phyloP scores from a whole-genome alignment of 2,888 invertebrate genomes.

The Scrobipalpa atriplicella region DNA sequence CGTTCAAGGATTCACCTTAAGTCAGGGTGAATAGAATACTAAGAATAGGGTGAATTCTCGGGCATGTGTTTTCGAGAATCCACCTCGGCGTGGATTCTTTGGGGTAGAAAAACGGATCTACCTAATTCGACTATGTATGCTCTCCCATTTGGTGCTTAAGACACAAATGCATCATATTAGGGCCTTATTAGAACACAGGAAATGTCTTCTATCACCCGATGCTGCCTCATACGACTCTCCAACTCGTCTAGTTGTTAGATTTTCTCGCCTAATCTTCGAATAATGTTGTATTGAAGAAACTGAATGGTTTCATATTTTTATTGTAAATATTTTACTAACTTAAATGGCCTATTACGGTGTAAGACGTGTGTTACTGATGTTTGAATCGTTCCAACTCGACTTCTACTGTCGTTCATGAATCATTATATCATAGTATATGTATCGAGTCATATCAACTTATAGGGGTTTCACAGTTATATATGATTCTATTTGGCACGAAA shows the following conservation, averaged over 20 bases:
- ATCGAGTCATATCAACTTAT: neutral
- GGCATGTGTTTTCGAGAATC: no score
- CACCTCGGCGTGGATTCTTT: no score
- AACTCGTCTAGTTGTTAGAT: conserved; percentile 72
- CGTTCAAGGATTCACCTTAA: no score
- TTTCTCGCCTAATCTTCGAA: conserved; percentile 77
- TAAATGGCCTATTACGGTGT: conserved; percentile 76
- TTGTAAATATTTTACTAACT: conserved; percentile 79
- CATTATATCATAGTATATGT: conserved; percentile 29
- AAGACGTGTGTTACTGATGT: conserved; percentile 73
- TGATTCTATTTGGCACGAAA: neutral
- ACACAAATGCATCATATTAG: neutral
- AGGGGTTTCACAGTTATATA: neutral
- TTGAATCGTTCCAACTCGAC: conserved; percentile 69
- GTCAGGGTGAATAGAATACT: no score
- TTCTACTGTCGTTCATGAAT: conserved; percentile 47
- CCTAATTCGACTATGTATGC: no score
- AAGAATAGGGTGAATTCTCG: no score
- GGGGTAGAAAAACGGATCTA: no score
- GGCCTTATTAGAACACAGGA: neutral
- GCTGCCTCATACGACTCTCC: conserved; percentile 44
- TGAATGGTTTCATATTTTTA: conserved; percentile 75
- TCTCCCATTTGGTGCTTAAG: neutral
- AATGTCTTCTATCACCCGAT: conserved; percentile 29
- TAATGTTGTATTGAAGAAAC: conserved; percentile 69